Base-by-base conservation (phyloP, 2,113 vertebrate species). In the Sialia sialis region DNA sequence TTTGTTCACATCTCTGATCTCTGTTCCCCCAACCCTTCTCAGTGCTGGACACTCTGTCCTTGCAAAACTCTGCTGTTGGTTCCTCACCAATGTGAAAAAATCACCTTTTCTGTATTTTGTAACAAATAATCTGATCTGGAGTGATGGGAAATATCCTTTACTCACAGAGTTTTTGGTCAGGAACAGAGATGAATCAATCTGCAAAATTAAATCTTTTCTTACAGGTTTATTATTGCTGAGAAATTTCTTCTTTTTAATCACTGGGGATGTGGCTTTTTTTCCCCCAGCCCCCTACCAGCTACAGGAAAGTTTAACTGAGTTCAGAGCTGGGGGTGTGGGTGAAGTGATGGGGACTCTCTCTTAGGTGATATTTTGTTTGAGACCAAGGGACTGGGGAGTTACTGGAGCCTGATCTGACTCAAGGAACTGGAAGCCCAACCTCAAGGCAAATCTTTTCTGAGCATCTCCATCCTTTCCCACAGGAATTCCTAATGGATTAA, bases 231-330 rank as follows among this genome's bases (percentile, higher is more conserved):
- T 55, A 41, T 29, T 49, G 21, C 30, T 20, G 11, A 44, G 51
- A 38, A 63, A 30, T 56, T 7, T 46, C 6, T 70, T 82, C 21
- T 55, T 58, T 81, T 77, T 12, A 27, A n/a, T 63, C 5, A 23
- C 0, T 48, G 5, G 5, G 16, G 15, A 34, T 11, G 4, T 32
- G 26, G 10, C 2, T 62, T 30, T 78, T 54, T 13, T 39, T 39
- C 14, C 3, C 4, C 32, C 20, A 51, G 32, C 22, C 4, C 60
- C 46, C 5, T 5, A 26, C 8, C 14, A 48, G 15, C 58, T 39
- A 4, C 15, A 41, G 4, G 12, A 34, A 62, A 67, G 10, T 30
- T 58, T 22, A 67, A 59, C 3, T 26, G 70, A 74, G 20, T 39
- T 64, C 25, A 68, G 4, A 51, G 15, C 26, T 43, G 55, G 12